Conservation (phyloP, 2,797 vertebrate species). For the Threskiornis aethiopicus region DNA sequence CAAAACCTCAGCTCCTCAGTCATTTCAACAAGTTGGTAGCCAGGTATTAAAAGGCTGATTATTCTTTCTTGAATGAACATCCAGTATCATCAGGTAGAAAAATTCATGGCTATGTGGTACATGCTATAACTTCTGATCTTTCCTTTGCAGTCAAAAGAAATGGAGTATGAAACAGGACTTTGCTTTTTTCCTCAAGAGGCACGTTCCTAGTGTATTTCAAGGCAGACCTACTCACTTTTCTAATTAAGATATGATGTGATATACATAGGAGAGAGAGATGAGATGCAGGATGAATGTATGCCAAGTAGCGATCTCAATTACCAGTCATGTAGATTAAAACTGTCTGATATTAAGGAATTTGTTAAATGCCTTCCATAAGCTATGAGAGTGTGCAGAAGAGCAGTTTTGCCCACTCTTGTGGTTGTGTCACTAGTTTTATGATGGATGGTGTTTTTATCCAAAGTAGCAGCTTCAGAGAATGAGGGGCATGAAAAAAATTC, state of each 20-base stretch:
- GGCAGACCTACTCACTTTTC: conserved; percentile 44
- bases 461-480: conserved; percentile 11
- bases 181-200: not conserved
- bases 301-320: conserved; percentile 39
- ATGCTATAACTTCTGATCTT: not conserved
- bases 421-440: not conserved
- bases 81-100: not conserved
- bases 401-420: not conserved
- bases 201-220: not conserved
- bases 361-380: conserved; percentile 40
- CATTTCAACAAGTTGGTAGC: conserved; percentile 21
- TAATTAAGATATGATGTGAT: conserved; percentile 51
- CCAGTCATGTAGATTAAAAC: conserved; percentile 25
- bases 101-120: not conserved
- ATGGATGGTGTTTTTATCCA: conserved; percentile 15
- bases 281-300: conserved; percentile 32
- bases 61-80: not conserved
- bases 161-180: not conserved
- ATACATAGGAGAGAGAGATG: conserved; percentile 24
- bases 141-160: not conserved
- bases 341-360: conserved; percentile 24
- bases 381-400: not conserved
- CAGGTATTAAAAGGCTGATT: conserved; percentile 8
- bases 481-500: not conserved
- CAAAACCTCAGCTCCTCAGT: conserved; percentile 7